Conservation (phyloP, 2,888 invertebrate genomes). For the Operophtera brumata region DNA sequence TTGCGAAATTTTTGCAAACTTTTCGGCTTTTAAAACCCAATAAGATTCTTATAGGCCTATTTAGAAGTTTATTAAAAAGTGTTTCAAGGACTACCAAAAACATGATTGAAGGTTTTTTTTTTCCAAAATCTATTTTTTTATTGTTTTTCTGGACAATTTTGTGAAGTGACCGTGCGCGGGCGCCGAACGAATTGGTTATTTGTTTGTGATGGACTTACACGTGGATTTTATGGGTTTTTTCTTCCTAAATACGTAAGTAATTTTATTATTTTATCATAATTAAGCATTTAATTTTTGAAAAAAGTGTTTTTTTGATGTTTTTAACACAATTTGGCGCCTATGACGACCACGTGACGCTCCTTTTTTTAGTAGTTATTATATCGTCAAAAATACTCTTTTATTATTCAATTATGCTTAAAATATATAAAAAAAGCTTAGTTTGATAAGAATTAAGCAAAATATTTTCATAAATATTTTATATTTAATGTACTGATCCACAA, state of each 20-base stretch:
- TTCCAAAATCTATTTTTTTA: slow-evolving; percentile 34
- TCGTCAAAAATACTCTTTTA: not conserved
- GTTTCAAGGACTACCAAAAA: slow-evolving; percentile 40
- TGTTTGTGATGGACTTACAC: slow-evolving; percentile 32
- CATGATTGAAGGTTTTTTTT: slow-evolving; percentile 50
- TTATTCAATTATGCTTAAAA: not conserved
- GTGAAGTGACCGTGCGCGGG: slow-evolving; percentile 52
- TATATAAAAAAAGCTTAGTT: not conserved
- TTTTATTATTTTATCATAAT: slow-evolving; percentile 33
- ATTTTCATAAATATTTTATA: not conserved
- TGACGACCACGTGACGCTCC: slow-evolving; percentile 19
- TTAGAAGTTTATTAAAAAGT: slow-evolving; percentile 47
- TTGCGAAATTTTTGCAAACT: slow-evolving; percentile 68
- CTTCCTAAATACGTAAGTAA: slow-evolving; percentile 52
- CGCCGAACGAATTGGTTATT: slow-evolving; percentile 32
- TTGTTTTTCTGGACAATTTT: slow-evolving; percentile 47
- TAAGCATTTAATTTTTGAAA: slow-evolving; percentile 13
- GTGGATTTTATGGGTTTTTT: slow-evolving; percentile 43
- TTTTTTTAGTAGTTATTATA: not conserved
- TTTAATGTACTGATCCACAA: not conserved
- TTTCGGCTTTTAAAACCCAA: slow-evolving; percentile 51
- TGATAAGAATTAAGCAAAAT: not conserved
- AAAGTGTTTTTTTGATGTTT: slow-evolving; percentile 9
- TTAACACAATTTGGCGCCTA: slow-evolving; percentile 8
- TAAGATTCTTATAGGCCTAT: slow-evolving; percentile 79